Evolutionary conservation across 2,113 vertebrate species (phyloP), one percentile per base, ranked within the genome.

Genomic region (Scopus umbretta): DNA sequence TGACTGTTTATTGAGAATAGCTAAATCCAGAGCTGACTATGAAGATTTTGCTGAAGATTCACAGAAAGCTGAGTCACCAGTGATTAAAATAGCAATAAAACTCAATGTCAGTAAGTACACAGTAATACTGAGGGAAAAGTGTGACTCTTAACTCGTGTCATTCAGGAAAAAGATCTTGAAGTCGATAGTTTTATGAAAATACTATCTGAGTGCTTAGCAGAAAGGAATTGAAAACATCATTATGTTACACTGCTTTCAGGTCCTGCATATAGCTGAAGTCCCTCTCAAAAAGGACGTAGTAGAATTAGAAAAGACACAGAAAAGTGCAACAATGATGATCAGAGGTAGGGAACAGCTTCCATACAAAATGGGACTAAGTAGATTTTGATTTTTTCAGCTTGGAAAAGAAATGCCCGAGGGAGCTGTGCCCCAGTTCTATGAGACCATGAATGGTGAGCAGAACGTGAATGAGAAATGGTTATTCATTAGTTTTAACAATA

Each of bases 261-360:
- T 91, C 87, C 79, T 82, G 50, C 96, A 82, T 88, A 26, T 36
- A 80, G 66, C 85, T 74, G 14, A 86, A 96, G 53, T 30, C 76
- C 30, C 42, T 76, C 74, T 86, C 5, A 5, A 58, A 95, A 86
- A 96, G 66, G 70, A 22, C 5, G 4, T 22, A 74, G 83, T 10
- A 91, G 49, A 81, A 68, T 72, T 72, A 93, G 81, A 93, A 94
- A 94, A 92, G 70, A 72, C 86, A 58, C 53, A 86, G 87, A 96
- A 94, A 96, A 94, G 81, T 90, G 58, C 81, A 95, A 62, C 90
- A 94, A 2, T 62, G 71, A 80, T 90, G 85, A 58, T 72, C 22
- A 63, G 84, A 90, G 78, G n/a, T 82, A 73, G 81, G 70, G 66
- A 87, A 76, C 45, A 40, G 84, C 81, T 96, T 88, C 74, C 66